phyloP scores from a whole-genome alignment of 2,888 invertebrate species.

The Lepetodrilus schrolli region DNA sequence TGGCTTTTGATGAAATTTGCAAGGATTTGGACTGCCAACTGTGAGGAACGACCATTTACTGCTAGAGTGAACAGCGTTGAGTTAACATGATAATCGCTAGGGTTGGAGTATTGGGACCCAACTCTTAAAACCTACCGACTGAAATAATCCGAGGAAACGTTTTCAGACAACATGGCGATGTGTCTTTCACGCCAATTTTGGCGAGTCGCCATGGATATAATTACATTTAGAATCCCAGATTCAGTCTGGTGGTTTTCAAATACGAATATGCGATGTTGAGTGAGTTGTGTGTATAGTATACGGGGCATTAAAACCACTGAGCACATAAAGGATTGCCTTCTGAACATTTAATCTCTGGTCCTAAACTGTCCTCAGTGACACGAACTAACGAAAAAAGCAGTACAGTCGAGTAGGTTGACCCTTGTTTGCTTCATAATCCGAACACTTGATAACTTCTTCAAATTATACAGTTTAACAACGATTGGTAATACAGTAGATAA shows the following conservation, averaged over 20 bases:
- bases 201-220: constrained; percentile 26
- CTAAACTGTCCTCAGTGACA: not conserved
- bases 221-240: constrained; percentile 11
- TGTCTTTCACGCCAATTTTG: constrained; percentile 25
- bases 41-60: constrained; percentile 5
- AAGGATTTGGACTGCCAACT: not conserved
- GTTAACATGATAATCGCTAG: constrained; percentile 20
- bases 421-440: not conserved
- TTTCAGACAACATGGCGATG: constrained; percentile 19
- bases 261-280: constrained; percentile 19
- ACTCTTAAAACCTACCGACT: constrained; percentile 13
- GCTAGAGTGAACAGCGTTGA: not conserved
- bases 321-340: constrained; percentile 4
- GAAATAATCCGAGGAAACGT: constrained; percentile 19
- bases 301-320: not conserved
- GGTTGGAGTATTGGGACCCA: not conserved
- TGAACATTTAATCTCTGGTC: not conserved
- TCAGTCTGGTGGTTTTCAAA: constrained; percentile 13
- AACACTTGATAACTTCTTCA: not conserved
- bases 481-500: no score
- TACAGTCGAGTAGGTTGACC: not conserved
- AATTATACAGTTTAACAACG: not conserved
- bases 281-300: constrained; percentile 5
- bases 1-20: constrained; percentile 16
- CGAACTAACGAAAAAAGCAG: not conserved